Evolutionary conservation across 2,113 vertebrate species (phyloP), one percentile per base, ranked within the genome.

Genomic region (Malurus alboscapulatus): DNA sequence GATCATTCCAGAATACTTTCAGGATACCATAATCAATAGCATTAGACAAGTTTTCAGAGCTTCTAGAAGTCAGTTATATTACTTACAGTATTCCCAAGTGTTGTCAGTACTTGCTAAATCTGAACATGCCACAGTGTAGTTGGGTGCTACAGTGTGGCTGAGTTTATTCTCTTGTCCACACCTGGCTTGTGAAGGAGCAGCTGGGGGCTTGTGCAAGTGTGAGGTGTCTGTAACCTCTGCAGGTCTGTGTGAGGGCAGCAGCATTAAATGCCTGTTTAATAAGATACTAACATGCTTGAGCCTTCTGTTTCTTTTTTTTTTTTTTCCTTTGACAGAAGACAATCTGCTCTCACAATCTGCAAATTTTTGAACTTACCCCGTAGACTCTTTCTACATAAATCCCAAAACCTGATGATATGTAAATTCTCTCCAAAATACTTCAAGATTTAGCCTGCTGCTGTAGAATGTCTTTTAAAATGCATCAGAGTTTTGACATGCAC

Each of bases 401-500:
- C 78, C 90, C 59, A 85, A 88, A 95, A 81, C 55, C 47, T 92
- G 74, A 69, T 86, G 67, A 87, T 89, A 81, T 9, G 24, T 77
- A 57, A 92, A 77, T 84, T 90, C 29, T 78, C 61, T 68, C 59
- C 32, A 65, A 72, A 89, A 63, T 61, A 24, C 57, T 38, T 92
- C 44, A 73, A 87, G 72, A 90, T 90, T 88, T 95, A 95, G 47
- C 61, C 83, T 59, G 12, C 58, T 90, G 75, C 44, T 79, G 40
- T 82, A 91, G 73, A 96, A 92, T 80, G 55, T 75, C 36, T 88
- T 96, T 96, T 95, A 95, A 96, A 97, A 82, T 93, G 90, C 79
- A 87, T 93, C 72, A 83, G 87, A 74, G 78, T 95, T 97, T 91
- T 96, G 87, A 93, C 88, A 95, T 92, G 84, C 86, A 90, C 89